Percentiles rank a stretch among this genome's conserved stretches.
Evolutionary conservation across 2,888 invertebrate genomes (phyloP).

Genomic region (Antheraea assamensis): DNA sequence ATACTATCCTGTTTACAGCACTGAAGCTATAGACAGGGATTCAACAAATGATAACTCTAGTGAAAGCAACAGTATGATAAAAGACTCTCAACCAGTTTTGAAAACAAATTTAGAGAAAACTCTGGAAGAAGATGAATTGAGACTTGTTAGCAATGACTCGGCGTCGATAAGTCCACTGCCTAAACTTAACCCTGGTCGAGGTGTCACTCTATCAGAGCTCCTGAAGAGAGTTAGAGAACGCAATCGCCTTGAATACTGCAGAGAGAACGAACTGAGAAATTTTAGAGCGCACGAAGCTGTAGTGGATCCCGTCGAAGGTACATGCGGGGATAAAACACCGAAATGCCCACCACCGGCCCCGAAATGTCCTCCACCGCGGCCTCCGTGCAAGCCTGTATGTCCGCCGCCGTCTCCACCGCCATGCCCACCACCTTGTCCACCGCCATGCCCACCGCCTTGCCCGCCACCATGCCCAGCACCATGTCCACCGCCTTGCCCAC

Average conservation of each 20-base stretch:
- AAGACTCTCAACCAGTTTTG: neutral
- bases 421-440: constrained; percentile 34
- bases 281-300: constrained; percentile 25
- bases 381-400: constrained; percentile 23
- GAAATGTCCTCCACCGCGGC: constrained; percentile 35
- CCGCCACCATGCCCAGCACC: constrained; percentile 29
- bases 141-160: neutral
- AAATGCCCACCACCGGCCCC: constrained; percentile 38
- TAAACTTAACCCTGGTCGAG: constrained; percentile 28
- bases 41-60: neutral
- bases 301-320: constrained; percentile 32
- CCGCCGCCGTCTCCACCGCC: constrained; percentile 35
- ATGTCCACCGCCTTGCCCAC: constrained; percentile 33
- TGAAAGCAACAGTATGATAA: neutral
- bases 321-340: constrained; percentile 35
- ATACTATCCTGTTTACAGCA: neutral
- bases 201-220: constrained; percentile 50
- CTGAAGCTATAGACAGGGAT: neutral
- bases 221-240: constrained; percentile 50
- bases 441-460: constrained; percentile 31
- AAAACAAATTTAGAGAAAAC: neutral
- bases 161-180: constrained; percentile 30
- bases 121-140: neutral
- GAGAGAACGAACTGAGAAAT: constrained; percentile 24
- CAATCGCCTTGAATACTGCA: constrained; percentile 40